phyloP scores from a whole-genome alignment of 2,888 invertebrate genomes.

The Spilarctia lutea region DNA sequence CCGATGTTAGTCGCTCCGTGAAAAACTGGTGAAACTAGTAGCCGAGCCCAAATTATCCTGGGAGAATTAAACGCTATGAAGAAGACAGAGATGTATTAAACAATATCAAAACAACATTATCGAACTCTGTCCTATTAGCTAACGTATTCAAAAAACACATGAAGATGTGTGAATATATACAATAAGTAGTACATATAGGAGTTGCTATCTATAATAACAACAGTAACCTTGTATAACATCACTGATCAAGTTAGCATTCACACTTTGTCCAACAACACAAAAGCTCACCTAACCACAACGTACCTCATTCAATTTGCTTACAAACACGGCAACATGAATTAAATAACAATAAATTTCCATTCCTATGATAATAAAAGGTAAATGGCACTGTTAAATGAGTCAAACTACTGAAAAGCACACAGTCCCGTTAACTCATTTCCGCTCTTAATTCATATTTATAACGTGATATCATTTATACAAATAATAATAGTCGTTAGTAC shows the following conservation, averaged over 20 bases:
- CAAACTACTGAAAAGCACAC: conserved; percentile 41
- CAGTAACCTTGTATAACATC: background rate
- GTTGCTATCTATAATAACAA: background rate
- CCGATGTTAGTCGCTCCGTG: no score
- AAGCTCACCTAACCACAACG: background rate
- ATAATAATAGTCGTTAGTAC: conserved; percentile 27
- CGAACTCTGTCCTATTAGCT: no score
- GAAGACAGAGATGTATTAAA: no score
- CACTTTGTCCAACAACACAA: background rate
- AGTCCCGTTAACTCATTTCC: conserved; percentile 41
- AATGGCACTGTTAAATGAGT: conserved; percentile 35
- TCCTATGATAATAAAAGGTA: conserved; percentile 40
- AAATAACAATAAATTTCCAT: conserved; percentile 42
- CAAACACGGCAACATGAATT: conserved; percentile 25
- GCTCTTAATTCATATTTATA: conserved; percentile 37
- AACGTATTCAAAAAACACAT: background rate
- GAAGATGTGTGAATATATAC: background rate
- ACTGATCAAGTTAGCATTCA: background rate
- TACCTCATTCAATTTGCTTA: conserved; percentile 8
- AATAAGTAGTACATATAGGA: no score
- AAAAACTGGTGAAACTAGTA: no score
- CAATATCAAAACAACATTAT: background rate
- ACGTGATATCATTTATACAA: conserved; percentile 32
- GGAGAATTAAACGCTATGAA: no score
- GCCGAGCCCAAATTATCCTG: no score